Conservation (phyloP, 2,888 invertebrate genomes). For the Drosophila kambysellisi region DNA sequence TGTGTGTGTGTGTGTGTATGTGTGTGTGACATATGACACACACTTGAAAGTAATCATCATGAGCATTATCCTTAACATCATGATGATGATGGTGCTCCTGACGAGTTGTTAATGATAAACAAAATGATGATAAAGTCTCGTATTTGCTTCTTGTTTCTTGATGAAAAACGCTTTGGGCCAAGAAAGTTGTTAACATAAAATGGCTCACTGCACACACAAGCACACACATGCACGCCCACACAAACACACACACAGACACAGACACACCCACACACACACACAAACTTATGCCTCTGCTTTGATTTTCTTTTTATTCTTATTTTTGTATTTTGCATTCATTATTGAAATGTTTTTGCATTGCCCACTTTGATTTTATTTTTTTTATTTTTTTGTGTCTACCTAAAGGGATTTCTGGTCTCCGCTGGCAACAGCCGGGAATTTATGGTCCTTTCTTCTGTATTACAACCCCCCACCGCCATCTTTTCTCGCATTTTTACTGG, state of each 20-base stretch:
- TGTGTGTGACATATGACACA: constrained; percentile 67
- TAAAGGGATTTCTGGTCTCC: constrained; percentile 13
- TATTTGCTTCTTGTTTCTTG: constrained; percentile 35
- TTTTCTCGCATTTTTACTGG: not conserved
- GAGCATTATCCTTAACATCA: constrained; percentile 22
- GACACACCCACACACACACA: constrained; percentile 20
- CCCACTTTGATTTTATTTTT: constrained; percentile 8
- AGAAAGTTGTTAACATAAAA: constrained; percentile 79
- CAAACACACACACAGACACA: constrained; percentile 22
- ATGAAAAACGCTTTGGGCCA: constrained; percentile 71
- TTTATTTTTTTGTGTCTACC: constrained; percentile 14
- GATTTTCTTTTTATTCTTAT: constrained; percentile 27
- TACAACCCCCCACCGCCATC: not conserved
- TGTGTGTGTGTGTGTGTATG: constrained; percentile 13
- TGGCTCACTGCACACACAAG: constrained; percentile 66
- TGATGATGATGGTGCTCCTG: constrained; percentile 34
- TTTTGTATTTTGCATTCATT: constrained; percentile 44
- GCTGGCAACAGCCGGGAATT: constrained; percentile 50
- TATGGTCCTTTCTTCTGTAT: constrained; percentile 20
- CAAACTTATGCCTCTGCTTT: constrained; percentile 31
- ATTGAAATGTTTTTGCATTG: constrained; percentile 64
- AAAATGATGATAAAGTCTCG: constrained; percentile 63
- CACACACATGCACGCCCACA: constrained; percentile 12
- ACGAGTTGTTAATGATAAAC: constrained; percentile 78
- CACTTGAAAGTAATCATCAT: constrained; percentile 54